phyloP scores from a whole-genome alignment of 2,888 invertebrate genomes.

The Phlogophora meticulosa region DNA sequence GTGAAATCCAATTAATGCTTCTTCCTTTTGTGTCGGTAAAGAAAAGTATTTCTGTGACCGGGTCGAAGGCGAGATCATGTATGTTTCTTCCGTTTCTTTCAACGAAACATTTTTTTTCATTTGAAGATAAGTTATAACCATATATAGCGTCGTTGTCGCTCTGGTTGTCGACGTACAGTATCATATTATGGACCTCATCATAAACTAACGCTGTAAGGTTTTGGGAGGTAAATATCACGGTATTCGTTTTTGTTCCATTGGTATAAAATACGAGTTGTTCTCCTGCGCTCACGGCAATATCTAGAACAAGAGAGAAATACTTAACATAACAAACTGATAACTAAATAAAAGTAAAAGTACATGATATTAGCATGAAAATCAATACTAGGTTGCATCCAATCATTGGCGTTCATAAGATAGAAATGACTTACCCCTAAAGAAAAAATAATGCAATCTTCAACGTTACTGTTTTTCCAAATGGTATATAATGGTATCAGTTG shows the following conservation, averaged over 20 bases:
- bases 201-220: slow-evolving; percentile 75
- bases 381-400: no score
- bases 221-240: background rate
- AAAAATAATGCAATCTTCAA: no score
- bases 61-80: slow-evolving; percentile 95
- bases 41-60: slow-evolving; percentile 93
- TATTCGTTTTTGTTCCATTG: slow-evolving; percentile 75
- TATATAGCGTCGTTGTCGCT: slow-evolving; percentile 93
- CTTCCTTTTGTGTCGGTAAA: slow-evolving; percentile 94
- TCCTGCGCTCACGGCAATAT: slow-evolving; percentile 93
- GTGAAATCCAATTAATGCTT: slow-evolving; percentile 91
- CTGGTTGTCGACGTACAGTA: slow-evolving; percentile 92
- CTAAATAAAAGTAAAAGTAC: no score
- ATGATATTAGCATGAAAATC: no score
- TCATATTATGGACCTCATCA: slow-evolving; percentile 92
- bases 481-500: no score
- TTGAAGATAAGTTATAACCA: slow-evolving; percentile 84
- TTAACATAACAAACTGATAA: background rate
- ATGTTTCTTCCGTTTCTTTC: slow-evolving; percentile 91
- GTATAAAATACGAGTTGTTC: slow-evolving; percentile 92
- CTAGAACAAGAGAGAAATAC: slow-evolving; percentile 87
- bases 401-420: no score
- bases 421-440: no score
- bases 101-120: slow-evolving; percentile 83
- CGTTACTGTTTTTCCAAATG: no score